Percentiles rank a stretch among this genome's conserved stretches.
Conservation (phyloP, 2,888 invertebrate species). For the Drosophila vallismaia region DNA sequence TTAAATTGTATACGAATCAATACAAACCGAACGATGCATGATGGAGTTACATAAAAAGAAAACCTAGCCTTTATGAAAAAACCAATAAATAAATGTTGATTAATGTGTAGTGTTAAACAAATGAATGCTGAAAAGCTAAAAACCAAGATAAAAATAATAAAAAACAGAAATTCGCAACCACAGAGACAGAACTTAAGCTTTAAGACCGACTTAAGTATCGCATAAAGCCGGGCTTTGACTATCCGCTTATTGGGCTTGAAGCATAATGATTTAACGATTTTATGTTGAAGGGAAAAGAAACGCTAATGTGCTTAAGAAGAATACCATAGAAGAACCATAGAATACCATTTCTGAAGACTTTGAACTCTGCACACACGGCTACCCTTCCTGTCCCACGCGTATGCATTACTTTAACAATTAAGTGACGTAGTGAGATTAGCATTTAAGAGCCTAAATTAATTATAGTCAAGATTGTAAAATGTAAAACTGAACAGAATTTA, state of each 20-base stretch:
- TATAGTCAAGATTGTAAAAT: conserved; percentile 65
- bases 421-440: conserved; percentile 72
- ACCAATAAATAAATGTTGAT: conserved; percentile 72
- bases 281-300: neutral
- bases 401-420: conserved; percentile 40
- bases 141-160: neutral
- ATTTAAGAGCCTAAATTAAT: conserved; percentile 68
- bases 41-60: conserved; percentile 25
- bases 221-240: neutral
- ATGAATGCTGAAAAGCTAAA: conserved; percentile 29
- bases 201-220: conserved; percentile 1
- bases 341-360: neutral
- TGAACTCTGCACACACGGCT: conserved; percentile 13
- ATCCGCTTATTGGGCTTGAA: conserved; percentile 16
- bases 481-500: conserved; percentile 74
- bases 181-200: conserved; percentile 49
- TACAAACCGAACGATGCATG: conserved; percentile 8
- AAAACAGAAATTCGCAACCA: conserved; percentile 28
- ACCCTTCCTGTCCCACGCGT: conserved; percentile 29
- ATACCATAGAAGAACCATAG: neutral
- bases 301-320: neutral
- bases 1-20: conserved; percentile 60
- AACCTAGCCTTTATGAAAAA: conserved; percentile 45
- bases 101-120: conserved; percentile 77
- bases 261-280: conserved; percentile 46